A percentile compares a stretch with the other conserved stretches of the same genome.
phyloP scores from a whole-genome alignment of 35 echinoderm and acorn worm species.

The Nesometra sesokonis region DNA sequence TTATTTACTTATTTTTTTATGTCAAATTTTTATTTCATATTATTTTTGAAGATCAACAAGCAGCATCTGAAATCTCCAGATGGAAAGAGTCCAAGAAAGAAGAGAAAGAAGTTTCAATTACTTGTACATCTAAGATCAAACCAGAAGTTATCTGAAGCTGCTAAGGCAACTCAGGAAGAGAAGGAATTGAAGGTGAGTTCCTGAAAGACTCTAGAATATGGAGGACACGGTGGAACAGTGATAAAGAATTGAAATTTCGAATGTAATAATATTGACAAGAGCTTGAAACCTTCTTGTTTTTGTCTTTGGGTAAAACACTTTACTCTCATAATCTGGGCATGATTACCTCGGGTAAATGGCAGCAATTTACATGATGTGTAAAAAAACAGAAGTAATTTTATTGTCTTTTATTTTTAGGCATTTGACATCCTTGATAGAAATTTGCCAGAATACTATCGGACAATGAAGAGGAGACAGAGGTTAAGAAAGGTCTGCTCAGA shows the following conservation, averaged over 20 bases:
- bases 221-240: too few relatives aligned
- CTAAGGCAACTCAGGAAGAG: conserved; percentile 49
- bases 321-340: too few relatives aligned
- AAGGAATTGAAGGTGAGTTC: conserved; percentile 51
- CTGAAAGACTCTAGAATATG: too few relatives aligned
- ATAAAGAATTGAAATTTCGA: too few relatives aligned
- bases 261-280: too few relatives aligned
- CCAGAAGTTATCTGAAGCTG: conserved; percentile 63
- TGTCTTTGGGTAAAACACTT: too few relatives aligned
- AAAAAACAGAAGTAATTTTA: too few relatives aligned
- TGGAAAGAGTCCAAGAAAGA: conserved; percentile 48
- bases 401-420: conserved; percentile 14
- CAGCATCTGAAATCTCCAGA: conserved; percentile 24
- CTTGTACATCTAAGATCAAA: conserved; percentile 60
- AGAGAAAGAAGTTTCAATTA: conserved; percentile 77
- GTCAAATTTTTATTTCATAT: too few relatives aligned
- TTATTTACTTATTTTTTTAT: too few relatives aligned
- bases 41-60: background rate
- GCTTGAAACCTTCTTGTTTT: too few relatives aligned
- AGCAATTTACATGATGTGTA: too few relatives aligned
- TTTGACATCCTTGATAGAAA: conserved; percentile 68
- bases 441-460: conserved; percentile 69
- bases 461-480: conserved; percentile 53
- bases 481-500: conserved; percentile 74
- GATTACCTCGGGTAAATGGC: too few relatives aligned